A percentile compares a stretch with the other conserved stretches of the same genome.
These are phyloP conservation scores for Candoia aspera DNA, from an alignment of 2,113 vertebrate genomes.

Conservation along the genomic window DNA sequence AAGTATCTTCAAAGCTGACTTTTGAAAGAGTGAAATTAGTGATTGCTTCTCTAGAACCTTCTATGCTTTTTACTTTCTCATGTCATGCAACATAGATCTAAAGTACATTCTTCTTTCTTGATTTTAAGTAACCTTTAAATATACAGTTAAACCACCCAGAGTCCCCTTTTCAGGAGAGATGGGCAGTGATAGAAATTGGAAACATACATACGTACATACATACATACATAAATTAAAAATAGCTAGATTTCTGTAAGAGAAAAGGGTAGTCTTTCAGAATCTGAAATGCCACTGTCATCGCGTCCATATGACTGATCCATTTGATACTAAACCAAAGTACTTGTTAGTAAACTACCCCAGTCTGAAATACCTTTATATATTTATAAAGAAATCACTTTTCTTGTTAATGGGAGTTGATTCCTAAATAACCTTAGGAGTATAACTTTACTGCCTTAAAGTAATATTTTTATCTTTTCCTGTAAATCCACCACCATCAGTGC, in stretches of 20 bases:
- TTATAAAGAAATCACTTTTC: neutral
- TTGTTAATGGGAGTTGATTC: neutral
- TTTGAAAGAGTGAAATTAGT: neutral
- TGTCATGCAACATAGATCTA: neutral
- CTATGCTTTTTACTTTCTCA: neutral
- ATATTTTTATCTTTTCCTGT: constrained; percentile 38
- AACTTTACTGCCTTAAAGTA: neutral
- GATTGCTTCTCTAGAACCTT: neutral
- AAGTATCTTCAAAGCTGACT: neutral
- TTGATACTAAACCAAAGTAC: neutral
- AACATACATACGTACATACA: too few relatives aligned
- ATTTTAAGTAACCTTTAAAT: neutral
- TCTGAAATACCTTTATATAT: neutral
- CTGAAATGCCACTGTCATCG: neutral
- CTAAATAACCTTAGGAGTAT: neutral
- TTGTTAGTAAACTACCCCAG: neutral
- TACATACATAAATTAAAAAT: too few relatives aligned
- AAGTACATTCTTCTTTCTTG: neutral
- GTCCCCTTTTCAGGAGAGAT: too few relatives aligned
- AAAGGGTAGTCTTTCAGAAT: neutral
- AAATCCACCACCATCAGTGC: constrained; percentile 40
- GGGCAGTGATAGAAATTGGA: too few relatives aligned
- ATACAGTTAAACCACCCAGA: neutral
- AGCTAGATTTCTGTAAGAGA: neutral
- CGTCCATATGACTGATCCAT: neutral